Conservation (phyloP, 2,888 invertebrate species). For the Mesorhabditis sp. region DNA sequence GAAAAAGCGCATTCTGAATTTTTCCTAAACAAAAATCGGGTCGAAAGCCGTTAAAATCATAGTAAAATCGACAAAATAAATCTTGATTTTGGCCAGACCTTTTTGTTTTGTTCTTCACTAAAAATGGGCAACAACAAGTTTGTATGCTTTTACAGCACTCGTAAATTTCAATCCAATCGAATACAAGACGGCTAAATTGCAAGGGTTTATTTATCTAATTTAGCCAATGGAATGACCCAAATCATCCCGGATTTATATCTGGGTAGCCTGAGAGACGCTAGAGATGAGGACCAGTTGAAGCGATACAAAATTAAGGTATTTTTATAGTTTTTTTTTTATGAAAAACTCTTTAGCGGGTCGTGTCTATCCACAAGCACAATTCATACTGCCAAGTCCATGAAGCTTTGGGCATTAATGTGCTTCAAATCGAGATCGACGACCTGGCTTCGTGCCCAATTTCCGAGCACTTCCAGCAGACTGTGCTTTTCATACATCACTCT, state of each 20-base stretch:
- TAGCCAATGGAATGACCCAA: slow-evolving; percentile 18
- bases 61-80: too few relatives aligned
- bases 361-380: slow-evolving; percentile 19
- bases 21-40: too few relatives aligned
- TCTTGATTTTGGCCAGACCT: too few relatives aligned
- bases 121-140: too few relatives aligned
- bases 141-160: too few relatives aligned
- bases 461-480: slow-evolving; percentile 26
- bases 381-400: slow-evolving; percentile 8
- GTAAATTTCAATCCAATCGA: too few relatives aligned
- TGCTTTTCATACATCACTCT: slow-evolving; percentile 37
- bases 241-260: slow-evolving; percentile 25
- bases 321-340: background rate
- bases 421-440: slow-evolving; percentile 17
- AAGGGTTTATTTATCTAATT: background rate
- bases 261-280: slow-evolving; percentile 21
- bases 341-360: slow-evolving; percentile 11
- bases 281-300: slow-evolving; percentile 15
- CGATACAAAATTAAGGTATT: slow-evolving; percentile 16
- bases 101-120: too few relatives aligned
- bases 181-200: too few relatives aligned
- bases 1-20: too few relatives aligned
- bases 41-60: too few relatives aligned
- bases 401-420: slow-evolving; percentile 11
- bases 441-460: slow-evolving; percentile 20